Base-by-base conservation (phyloP, 2,888 invertebrate species). In the Eucera pruinosa region DNA sequence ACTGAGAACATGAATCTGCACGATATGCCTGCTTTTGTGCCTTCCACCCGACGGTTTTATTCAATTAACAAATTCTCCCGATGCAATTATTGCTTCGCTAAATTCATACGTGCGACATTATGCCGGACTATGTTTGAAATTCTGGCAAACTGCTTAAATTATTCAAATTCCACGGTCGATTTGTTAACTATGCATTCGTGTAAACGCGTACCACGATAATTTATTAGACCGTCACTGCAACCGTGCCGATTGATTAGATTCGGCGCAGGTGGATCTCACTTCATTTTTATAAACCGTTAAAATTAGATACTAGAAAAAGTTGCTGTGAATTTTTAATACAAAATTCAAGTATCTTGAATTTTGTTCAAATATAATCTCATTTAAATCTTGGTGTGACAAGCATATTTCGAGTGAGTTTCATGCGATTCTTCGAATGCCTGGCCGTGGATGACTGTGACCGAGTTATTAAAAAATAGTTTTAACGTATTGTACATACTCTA, bases 21-120 rank as follows among this genome's bases (percentile, higher is more conserved):
- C 33, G 48, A 48, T 18, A 47, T n/a, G 61, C 18, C 39, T 60
- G 73, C 78, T 68, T 78, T 79, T 78, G 73, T 79, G n/a, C 45
- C 55, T 61, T 45, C 55, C 55, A 18, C n/a, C 52, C 73, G 64
- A 73, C 66, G 60, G 45, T 55, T 66, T 74, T 70, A 78, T 78
- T 78, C 69, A 48, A 78, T 80, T 80, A 74, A 68, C 69, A 64
- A 75, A 74, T 74, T 62, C 74, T 68, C 73, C 45, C 66, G 66
- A 60, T 58, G 45, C 74, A 64, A 78, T 80, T 75, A 78, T 66
- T 70, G 80, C 71, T 74, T 61, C 73, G 69, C 55, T 69, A 68
- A 74, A 75, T 75, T 78, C 52, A 68, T 33, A 69, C 61, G 41
- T 61, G 62, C 43, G 57, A 54, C 66, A 36, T 36, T 9, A 7